Evolutionary conservation across 2,113 vertebrate species (phyloP).

Genomic region (Lampris megalopsis): DNA sequence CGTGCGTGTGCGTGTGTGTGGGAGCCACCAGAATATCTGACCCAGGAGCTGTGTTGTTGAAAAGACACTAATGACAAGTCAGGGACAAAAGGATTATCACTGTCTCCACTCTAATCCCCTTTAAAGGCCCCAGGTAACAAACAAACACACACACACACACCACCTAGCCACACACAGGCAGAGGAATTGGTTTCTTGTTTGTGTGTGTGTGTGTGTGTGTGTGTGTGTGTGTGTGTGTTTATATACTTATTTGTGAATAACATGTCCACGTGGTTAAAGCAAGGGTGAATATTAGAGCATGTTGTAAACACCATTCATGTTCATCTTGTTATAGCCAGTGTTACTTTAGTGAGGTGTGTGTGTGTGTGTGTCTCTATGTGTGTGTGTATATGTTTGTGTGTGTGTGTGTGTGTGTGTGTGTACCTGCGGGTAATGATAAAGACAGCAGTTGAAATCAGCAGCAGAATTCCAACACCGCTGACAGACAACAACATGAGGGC

Average conservation of each 20-base stretch:
- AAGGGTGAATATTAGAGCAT: not conserved
- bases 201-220: constrained; percentile 1
- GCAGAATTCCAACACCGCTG: constrained; percentile 92
- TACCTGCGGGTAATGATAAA: constrained; percentile 98
- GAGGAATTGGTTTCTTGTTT: constrained; percentile 7
- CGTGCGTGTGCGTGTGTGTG: constrained; percentile 30
- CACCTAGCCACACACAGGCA: constrained; percentile 56
- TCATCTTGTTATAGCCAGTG: no score
- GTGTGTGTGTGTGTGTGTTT: constrained; percentile 18
- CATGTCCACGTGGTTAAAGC: constrained; percentile 26
- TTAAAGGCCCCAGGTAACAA: constrained; percentile 73
- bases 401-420: constrained; percentile 43
- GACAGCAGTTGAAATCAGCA: constrained; percentile 94
- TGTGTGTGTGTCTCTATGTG: constrained; percentile 21
- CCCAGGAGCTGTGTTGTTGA: constrained; percentile 55
- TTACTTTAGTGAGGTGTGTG: not conserved
- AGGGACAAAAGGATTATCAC: constrained; percentile 82
- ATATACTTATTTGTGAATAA: constrained; percentile 36
- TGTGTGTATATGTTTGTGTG: not conserved
- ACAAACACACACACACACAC: constrained; percentile 59
- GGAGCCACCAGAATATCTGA: constrained; percentile 44
- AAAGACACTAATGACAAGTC: constrained; percentile 77
- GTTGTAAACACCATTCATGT: no score
- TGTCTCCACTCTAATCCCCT: constrained; percentile 80
- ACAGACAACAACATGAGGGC: constrained; percentile 95